Percentiles rank a stretch among this genome's conserved stretches.
Evolutionary conservation across 2,888 invertebrate genomes (phyloP).

Genomic region (Drosophila dives): DNA sequence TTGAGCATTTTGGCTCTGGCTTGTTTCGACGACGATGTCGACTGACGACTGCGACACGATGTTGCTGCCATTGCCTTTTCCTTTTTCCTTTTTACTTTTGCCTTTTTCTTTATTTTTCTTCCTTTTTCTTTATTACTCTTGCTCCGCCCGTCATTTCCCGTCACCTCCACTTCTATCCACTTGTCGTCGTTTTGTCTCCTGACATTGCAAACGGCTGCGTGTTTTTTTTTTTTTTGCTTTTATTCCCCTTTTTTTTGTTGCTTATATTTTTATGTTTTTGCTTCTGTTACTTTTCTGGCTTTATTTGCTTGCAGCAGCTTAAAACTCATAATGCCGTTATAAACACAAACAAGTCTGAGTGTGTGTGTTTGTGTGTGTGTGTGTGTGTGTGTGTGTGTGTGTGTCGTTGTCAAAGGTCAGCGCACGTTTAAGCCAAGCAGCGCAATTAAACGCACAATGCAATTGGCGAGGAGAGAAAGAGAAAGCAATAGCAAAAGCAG

Average conservation of each 20-base stretch:
- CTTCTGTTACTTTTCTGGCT: slow-evolving; percentile 44
- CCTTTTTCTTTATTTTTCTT: not conserved
- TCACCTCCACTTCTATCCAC: slow-evolving; percentile 34
- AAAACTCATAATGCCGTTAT: slow-evolving; percentile 79
- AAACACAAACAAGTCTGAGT: slow-evolving; percentile 55
- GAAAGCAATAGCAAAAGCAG: slow-evolving; percentile 20
- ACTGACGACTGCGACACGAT: slow-evolving; percentile 40
- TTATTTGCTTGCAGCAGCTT: slow-evolving; percentile 66
- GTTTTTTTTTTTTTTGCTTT: slow-evolving; percentile 20
- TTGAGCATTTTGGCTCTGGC: slow-evolving; percentile 66
- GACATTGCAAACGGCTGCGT: slow-evolving; percentile 69
- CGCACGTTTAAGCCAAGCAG: slow-evolving; percentile 79
- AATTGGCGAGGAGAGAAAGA: slow-evolving; percentile 32
- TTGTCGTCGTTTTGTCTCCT: slow-evolving; percentile 75
- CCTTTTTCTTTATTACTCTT: slow-evolving; percentile 11
- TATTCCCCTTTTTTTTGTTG: slow-evolving; percentile 26
- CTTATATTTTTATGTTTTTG: slow-evolving; percentile 36
- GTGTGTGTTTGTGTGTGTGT: slow-evolving; percentile 17
- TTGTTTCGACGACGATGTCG: slow-evolving; percentile 33
- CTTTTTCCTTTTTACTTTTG: slow-evolving; percentile 12
- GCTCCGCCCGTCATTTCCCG: not conserved
- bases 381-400: slow-evolving; percentile 25
- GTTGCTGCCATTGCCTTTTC: slow-evolving; percentile 46
- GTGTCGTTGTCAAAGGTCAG: slow-evolving; percentile 74
- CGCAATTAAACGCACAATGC: slow-evolving; percentile 77